phyloP scores from a whole-genome alignment of 1,140 invertebrate genomes.

The Bombus vancouverensis region DNA sequence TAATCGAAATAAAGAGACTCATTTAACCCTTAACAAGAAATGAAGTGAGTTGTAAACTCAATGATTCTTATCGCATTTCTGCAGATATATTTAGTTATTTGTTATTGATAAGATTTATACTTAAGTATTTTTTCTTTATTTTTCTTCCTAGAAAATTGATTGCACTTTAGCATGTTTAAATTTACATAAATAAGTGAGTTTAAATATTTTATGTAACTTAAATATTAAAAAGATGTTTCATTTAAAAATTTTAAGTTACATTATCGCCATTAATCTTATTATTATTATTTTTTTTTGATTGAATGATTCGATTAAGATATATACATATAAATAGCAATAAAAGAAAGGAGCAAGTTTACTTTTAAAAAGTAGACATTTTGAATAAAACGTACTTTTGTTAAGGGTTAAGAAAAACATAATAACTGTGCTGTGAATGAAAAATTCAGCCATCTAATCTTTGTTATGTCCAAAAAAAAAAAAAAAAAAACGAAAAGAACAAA shows the following conservation, averaged over 20 bases:
- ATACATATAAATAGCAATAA: background rate
- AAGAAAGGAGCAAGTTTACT: background rate
- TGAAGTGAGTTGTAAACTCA: background rate
- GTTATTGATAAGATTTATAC: background rate
- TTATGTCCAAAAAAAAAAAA: background rate
- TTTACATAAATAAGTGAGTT: background rate
- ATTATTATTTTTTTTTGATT: background rate
- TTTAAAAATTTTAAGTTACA: constrained; percentile 12
- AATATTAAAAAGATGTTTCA: background rate
- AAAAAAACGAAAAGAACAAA: background rate
- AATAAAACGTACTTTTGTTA: constrained; percentile 5
- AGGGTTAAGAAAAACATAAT: background rate
- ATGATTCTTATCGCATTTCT: background rate
- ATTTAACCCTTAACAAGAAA: constrained; percentile 25
- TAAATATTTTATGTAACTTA: too few species aligned
- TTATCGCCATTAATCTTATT: background rate
- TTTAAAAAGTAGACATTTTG: background rate
- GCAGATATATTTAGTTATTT: constrained; percentile 7
- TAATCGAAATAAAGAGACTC: background rate
- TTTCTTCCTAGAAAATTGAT: background rate
- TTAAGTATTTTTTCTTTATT: background rate
- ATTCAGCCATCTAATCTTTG: constrained; percentile 32
- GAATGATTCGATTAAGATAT: background rate
- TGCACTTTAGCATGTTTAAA: background rate
- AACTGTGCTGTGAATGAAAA: constrained; percentile 30